Conservation (phyloP, 2,113 vertebrate species). For the Nibea coibor region DNA sequence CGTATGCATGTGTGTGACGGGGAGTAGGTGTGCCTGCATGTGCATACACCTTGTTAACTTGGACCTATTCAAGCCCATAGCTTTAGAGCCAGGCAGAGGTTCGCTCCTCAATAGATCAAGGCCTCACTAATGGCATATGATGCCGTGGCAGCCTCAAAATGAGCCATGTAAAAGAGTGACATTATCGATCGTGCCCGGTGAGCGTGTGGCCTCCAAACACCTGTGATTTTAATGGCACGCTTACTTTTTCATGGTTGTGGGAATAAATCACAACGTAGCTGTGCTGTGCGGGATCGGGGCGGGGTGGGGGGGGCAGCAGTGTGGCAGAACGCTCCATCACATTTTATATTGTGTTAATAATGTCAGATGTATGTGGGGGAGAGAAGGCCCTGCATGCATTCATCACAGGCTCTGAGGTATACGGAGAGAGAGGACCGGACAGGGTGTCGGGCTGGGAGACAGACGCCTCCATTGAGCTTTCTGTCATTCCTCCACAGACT, state of each 20-base stretch:
- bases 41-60: constrained; percentile 62
- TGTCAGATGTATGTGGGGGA: constrained; percentile 78
- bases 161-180: constrained; percentile 80
- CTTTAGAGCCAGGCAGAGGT: constrained; percentile 60
- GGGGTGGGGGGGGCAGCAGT: constrained; percentile 29
- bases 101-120: constrained; percentile 72
- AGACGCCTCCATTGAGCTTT: constrained; percentile 80
- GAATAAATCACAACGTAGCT: constrained; percentile 79
- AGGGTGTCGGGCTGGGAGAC: constrained; percentile 70
- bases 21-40: constrained; percentile 35
- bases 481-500: constrained; percentile 78
- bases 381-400: constrained; percentile 66
- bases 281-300: constrained; percentile 42
- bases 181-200: constrained; percentile 81
- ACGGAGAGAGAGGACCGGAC: constrained; percentile 61
- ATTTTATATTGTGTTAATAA: constrained; percentile 86
- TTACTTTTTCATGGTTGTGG: constrained; percentile 82
- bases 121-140: constrained; percentile 81
- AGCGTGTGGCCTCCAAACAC: constrained; percentile 78
- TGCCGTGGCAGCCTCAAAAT: constrained; percentile 76
- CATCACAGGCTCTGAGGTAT: constrained; percentile 69
- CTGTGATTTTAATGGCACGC: constrained; percentile 83
- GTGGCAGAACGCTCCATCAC: constrained; percentile 79
- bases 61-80: constrained; percentile 54
- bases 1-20: constrained; percentile 26